These are phyloP conservation scores for Agrochola circellaris DNA, from an alignment of 2,888 invertebrate genomes.

Conservation along the genomic window DNA sequence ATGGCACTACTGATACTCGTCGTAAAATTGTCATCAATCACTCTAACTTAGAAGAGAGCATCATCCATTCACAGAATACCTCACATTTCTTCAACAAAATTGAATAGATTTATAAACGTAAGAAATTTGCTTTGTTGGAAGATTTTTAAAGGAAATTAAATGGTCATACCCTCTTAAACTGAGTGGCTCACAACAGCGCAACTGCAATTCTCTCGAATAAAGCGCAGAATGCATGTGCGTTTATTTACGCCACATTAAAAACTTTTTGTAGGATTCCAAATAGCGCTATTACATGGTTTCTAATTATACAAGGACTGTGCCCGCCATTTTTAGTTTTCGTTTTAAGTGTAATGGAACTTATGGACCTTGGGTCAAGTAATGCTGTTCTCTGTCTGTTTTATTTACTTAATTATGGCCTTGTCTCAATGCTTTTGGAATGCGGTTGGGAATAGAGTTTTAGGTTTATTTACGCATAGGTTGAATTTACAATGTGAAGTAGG, in stretches of 20 bases:
- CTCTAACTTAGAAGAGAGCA: neutral
- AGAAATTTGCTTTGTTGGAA: constrained; percentile 62
- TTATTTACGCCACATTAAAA: constrained; percentile 58
- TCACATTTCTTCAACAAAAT: constrained; percentile 32
- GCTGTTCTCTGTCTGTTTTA: neutral
- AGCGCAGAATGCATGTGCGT: constrained; percentile 63
- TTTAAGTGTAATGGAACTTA: constrained; percentile 47
- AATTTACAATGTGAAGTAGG: neutral
- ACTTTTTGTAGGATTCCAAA: constrained; percentile 58
- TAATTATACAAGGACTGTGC: constrained; percentile 57
- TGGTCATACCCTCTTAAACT: constrained; percentile 69
- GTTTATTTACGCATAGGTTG: neutral
- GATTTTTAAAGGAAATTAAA: constrained; percentile 69
- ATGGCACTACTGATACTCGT: neutral
- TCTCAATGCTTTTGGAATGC: neutral
- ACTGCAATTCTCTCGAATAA: constrained; percentile 69
- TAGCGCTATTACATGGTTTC: constrained; percentile 57
- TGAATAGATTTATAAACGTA: constrained; percentile 59
- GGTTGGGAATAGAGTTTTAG: neutral
- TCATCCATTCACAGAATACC: neutral
- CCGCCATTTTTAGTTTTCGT: constrained; percentile 35
- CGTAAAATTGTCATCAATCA: constrained; percentile 17
- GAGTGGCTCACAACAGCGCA: constrained; percentile 69
- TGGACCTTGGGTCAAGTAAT: constrained; percentile 19
- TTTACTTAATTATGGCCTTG: constrained; percentile 9